Percentiles rank a stretch among this genome's conserved stretches.
Conservation (phyloP, 2,888 invertebrate species). For the Scrobipalpa costella region DNA sequence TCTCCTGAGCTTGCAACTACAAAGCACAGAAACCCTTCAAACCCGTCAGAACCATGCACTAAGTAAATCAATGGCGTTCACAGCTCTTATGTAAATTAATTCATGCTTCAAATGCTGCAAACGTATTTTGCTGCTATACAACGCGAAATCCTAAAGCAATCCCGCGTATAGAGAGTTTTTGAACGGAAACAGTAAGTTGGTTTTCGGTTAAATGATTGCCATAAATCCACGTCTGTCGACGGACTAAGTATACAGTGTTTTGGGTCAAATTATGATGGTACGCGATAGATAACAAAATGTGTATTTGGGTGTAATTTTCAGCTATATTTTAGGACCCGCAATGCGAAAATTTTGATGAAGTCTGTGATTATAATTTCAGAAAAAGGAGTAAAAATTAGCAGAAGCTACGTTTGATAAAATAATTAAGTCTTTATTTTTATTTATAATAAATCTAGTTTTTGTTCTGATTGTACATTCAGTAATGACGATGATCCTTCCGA, state of each 20-base stretch:
- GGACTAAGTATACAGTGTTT: slow-evolving; percentile 21
- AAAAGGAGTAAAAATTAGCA: no score
- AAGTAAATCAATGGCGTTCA: slow-evolving; percentile 44
- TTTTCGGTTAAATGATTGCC: slow-evolving; percentile 26
- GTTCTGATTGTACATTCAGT: no score
- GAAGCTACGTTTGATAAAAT: no score
- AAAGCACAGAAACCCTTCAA: slow-evolving; percentile 32
- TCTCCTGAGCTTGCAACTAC: not conserved
- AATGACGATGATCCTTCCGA: no score
- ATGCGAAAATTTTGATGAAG: no score
- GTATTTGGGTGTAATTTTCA: not conserved
- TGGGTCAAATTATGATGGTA: slow-evolving; percentile 16
- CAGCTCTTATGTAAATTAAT: slow-evolving; percentile 46
- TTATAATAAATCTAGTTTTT: no score
- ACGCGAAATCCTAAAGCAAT: not conserved
- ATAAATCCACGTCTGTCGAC: slow-evolving; percentile 27
- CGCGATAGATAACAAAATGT: not conserved
- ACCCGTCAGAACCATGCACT: slow-evolving; percentile 40
- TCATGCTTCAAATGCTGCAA: slow-evolving; percentile 36
- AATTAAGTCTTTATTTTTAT: no score
- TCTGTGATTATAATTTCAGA: no score
- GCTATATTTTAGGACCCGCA: no score
- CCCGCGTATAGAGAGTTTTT: slow-evolving; percentile 20
- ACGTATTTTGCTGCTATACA: not conserved
- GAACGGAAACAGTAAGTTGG: slow-evolving; percentile 13